Evolutionary conservation across 1,140 invertebrate species (phyloP).

Genomic region (Galendromus occidentalis): DNA sequence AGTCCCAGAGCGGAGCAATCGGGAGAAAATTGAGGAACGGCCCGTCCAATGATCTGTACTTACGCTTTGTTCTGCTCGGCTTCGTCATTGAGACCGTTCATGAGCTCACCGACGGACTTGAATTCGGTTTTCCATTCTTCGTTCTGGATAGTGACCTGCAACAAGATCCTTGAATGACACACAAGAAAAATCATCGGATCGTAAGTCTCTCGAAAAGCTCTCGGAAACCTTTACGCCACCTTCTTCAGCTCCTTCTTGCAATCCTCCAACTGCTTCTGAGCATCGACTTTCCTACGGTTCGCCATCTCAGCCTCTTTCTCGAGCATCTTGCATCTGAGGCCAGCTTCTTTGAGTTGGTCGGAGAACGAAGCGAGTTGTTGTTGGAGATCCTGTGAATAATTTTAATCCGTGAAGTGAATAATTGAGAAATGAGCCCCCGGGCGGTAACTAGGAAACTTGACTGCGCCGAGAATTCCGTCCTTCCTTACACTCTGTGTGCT

Average conservation of each 20-base stretch:
- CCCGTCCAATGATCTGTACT: too few species aligned
- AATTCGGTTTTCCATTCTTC: not conserved
- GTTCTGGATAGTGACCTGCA: not conserved
- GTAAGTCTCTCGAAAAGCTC: not conserved
- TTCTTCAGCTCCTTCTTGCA: not conserved
- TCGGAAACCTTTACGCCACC: not conserved
- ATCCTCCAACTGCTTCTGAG: not conserved
- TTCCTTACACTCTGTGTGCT: not conserved
- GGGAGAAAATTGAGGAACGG: too few species aligned
- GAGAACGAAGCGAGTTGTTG: not conserved
- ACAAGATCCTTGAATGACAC: not conserved
- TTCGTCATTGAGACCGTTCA: constrained; percentile 4
- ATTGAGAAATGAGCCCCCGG: not conserved
- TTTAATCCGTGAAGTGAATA: not conserved
- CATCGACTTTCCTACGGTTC: not conserved
- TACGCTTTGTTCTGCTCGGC: constrained; percentile 7
- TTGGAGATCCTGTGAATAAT: not conserved
- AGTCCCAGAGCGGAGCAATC: too few species aligned
- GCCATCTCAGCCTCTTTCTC: not conserved
- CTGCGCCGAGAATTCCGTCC: not conserved
- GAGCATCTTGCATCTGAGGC: not conserved
- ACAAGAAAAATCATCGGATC: not conserved
- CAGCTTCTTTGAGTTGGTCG: not conserved
- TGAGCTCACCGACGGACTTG: not conserved
- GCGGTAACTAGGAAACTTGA: not conserved